Percentiles rank a stretch among this genome's conserved stretches.
Conservation (phyloP, 1,140 invertebrate species). For the Bombus terrestris region DNA sequence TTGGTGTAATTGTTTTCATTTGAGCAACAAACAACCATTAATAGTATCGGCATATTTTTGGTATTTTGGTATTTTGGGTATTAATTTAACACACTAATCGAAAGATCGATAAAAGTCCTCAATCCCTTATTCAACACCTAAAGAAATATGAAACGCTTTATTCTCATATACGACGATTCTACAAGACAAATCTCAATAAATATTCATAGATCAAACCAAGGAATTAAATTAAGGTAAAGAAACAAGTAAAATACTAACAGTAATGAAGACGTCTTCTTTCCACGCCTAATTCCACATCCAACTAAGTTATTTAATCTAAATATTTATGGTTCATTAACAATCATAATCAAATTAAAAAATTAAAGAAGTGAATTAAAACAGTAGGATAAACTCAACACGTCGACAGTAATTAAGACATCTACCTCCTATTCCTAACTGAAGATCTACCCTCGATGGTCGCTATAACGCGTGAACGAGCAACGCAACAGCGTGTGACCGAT, state of each 20-base stretch:
- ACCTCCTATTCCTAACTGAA: neutral
- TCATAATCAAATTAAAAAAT: no score
- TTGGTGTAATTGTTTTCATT: neutral
- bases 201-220: neutral
- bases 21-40: neutral
- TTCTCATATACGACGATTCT: no score
- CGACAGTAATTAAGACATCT: neutral
- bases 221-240: no score
- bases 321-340: no score
- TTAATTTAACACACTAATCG: no score
- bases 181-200: neutral
- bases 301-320: no score
- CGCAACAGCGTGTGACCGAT: constrained; percentile 16
- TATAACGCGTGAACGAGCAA: neutral
- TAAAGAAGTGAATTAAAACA: neutral
- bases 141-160: neutral
- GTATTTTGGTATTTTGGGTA: neutral
- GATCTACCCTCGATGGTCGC: neutral
- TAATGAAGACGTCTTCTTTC: neutral
- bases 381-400: neutral
- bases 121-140: neutral
- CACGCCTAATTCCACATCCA: neutral
- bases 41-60: neutral
- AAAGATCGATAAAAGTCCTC: neutral
- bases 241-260: neutral